Base-by-base conservation (phyloP, 2,113 vertebrate species). In the Erythrocercus mccallii region DNA sequence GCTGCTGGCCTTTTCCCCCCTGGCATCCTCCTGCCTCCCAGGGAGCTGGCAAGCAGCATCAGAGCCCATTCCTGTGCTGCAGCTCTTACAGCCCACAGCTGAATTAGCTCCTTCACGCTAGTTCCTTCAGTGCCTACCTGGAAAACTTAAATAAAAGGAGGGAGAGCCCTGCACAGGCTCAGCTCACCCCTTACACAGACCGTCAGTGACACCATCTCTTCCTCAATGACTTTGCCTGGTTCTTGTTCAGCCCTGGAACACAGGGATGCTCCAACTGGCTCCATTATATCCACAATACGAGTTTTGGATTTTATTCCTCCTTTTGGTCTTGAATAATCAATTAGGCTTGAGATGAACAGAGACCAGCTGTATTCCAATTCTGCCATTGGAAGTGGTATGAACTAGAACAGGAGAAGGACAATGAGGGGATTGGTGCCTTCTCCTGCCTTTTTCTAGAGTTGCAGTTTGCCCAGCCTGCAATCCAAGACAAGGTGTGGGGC, bases 31-130 rank as follows among this genome's bases (percentile, higher is more conserved):
- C 74, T 56, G 45, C 12, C 47, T 53, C 58, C 56, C 47, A 66
- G 51, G 37, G 40, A 76, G 6, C 33, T 27, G 65, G 33, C 0
- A 4, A 11, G 38, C 22, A 33, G 9, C 1, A 1, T 8, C 72
- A 81, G 51, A 38, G 7, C 31, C 22, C 31, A 6, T 27, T 54
- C 5, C 4, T 20, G 1, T 15, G 15, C n/a, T 87, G 31, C 77
- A 81, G 45, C 40, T 56, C 48, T 45, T 56, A 22, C 24, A 57
- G 3, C 5, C 15, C 61, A 25, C 21, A 28, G 56, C 3, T 4
- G 5, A 50, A 88, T 66, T 1, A 42, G 16, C 44, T 58, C 24
- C 28, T 90, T 44, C 42, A 68, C 38, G 0, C 50, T 4, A 23
- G 4, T 9, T 25, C 5, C 2, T 78, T 56, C 47, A 38, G 30